Evolutionary conservation across 2,797 vertebrate species (phyloP), one percentile per base, ranked within the genome.

Genomic region (Gambelia wislizenii): DNA sequence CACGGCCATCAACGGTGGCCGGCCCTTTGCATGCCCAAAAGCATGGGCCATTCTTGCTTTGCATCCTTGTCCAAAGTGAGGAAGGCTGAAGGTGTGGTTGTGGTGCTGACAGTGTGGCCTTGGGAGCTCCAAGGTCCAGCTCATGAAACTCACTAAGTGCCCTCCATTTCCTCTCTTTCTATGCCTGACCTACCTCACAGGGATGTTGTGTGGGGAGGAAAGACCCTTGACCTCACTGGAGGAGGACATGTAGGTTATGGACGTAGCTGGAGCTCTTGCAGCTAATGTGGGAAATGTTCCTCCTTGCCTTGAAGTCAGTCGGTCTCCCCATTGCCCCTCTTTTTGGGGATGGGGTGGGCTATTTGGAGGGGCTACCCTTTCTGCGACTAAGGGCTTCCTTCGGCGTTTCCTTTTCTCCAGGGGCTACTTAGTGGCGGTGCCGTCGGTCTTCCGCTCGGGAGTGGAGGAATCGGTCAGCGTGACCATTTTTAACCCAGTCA

Each of bases 351-450:
- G 56, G 20, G 16, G 20, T 1, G 49, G 49, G n/a, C n/a, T n/a
- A n/a, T n/a, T n/a, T 6, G 56, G 56, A 5, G 20, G 20, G 6
- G 20, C 20, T 6, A 22, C 4, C 27, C 75, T 69, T 84, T 33
- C 22, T 33, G 16, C 54, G 1, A 8, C n/a, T 6, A 20, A 87
- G 91, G 1, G 0, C 78, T 76, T 49, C 0, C 47, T 69, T 72
- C 74, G 44, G 36, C 56, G 69, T 89, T 80, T 94, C 64, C 93
- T 39, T 88, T 86, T 80, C 20, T 69, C 56, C 95, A 99, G 98
- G 95, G 98, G 98, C 75, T 99, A 99, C 94, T 94, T 99, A 97
- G 98, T 99, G 0, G 96, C 97, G 0, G 98, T 98, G 0, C 98
- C 98, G 74, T 99, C 98, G 0, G 98, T 99, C 90, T 98, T 99